Conservation (phyloP, 2,797 vertebrate species). For the Lepus oiostolus region DNA sequence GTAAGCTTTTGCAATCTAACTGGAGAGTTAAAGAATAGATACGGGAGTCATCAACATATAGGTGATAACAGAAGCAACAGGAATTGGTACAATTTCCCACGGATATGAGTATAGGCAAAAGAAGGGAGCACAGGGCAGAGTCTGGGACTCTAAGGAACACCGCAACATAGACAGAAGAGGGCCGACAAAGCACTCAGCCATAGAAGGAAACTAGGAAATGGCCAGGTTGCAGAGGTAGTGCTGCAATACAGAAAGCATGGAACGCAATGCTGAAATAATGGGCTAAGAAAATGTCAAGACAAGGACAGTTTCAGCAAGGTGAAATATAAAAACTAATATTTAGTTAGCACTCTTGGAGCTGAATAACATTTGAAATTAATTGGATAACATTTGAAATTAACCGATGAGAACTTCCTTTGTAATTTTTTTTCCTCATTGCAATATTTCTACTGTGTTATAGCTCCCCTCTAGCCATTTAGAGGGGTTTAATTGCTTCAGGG, state of each 20-base stretch:
- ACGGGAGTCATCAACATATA: background rate
- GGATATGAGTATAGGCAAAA: background rate
- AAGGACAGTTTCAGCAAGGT: background rate
- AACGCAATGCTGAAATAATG: background rate
- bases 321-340: background rate
- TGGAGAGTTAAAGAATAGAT: background rate
- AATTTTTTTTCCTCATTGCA: fast-evolving
- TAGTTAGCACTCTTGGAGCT: background rate
- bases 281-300: background rate
- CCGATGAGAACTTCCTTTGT: background rate
- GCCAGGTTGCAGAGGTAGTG: background rate
- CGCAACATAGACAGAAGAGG: background rate
- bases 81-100: background rate
- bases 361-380: background rate
- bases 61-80: background rate
- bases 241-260: background rate
- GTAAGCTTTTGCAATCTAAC: background rate
- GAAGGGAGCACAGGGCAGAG: background rate
- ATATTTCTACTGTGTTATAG: fast-evolving
- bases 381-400: background rate
- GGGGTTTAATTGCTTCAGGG: too few relatives aligned
- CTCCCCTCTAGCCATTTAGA: too few relatives aligned
- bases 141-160: background rate
- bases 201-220: background rate
- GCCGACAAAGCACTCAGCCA: fast-evolving